A percentile compares a stretch with the other conserved stretches of the same genome.
phyloP scores from a whole-genome alignment of 2,888 invertebrate genomes.

The Bellardia pandia region DNA sequence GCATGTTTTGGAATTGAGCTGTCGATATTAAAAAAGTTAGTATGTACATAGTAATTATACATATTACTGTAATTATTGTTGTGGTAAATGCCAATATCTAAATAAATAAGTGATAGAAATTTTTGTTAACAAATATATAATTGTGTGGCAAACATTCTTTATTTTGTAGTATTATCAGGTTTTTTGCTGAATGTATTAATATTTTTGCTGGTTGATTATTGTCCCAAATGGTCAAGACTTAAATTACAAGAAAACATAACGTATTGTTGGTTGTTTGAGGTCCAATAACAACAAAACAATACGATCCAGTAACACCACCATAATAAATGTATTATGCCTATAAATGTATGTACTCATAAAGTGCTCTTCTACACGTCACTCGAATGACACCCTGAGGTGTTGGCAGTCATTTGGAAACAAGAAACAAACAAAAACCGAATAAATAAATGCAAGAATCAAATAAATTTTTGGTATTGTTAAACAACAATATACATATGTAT shows the following conservation, averaged over 20 bases:
- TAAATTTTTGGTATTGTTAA: constrained; percentile 55
- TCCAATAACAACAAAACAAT: constrained; percentile 20
- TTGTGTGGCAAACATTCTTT: not conserved
- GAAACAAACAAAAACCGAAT: constrained; percentile 20
- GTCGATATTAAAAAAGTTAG: too few species aligned
- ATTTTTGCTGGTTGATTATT: constrained; percentile 21
- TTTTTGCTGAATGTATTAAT: constrained; percentile 13
- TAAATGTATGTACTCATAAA: not conserved
- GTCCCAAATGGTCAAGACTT: constrained; percentile 50
- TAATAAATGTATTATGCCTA: constrained; percentile 4
- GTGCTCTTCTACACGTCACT: constrained; percentile 11
- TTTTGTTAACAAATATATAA: not conserved
- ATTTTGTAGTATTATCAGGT: not conserved
- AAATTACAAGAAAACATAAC: constrained; percentile 52
- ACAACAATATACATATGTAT: constrained; percentile 2
- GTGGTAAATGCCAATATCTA: too few species aligned
- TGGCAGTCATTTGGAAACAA: constrained; percentile 83
- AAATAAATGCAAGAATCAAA: constrained; percentile 62
- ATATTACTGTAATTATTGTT: too few species aligned
- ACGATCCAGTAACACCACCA: constrained; percentile 8
- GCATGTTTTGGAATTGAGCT: too few species aligned
- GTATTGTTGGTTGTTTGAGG: constrained; percentile 26
- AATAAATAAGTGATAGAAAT: not conserved
- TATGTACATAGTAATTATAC: too few species aligned
- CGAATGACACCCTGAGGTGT: constrained; percentile 84